Percentiles rank a stretch among this genome's conserved stretches.
These are phyloP conservation scores for Pygmarrhopalites habei DNA, from an alignment of 1,140 invertebrate species.

Conservation along the genomic window DNA sequence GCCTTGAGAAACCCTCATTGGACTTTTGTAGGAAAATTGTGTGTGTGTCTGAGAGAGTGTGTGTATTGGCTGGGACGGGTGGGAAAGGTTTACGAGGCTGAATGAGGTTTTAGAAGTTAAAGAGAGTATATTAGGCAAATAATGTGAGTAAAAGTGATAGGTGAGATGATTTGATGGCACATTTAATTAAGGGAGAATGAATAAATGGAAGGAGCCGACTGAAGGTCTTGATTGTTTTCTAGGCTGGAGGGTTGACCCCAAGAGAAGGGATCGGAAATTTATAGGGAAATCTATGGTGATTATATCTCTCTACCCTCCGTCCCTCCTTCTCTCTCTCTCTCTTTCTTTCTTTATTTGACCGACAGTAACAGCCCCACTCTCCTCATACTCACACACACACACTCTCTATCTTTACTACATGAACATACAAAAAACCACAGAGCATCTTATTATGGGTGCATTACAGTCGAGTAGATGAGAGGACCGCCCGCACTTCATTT, in stretches of 20 bases:
- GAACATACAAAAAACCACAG: not conserved
- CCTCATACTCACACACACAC: too few relatives aligned
- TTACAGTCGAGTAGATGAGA: not conserved
- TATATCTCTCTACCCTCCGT: not conserved
- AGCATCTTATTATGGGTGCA: not conserved
- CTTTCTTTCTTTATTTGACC: not conserved
- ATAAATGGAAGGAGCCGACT: constrained; percentile 7
- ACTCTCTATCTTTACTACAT: not conserved
- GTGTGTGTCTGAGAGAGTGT: too few relatives aligned
- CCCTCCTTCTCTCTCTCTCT: not conserved
- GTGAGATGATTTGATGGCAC: constrained; percentile 7
- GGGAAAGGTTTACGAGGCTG: too few relatives aligned
- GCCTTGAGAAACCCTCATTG: too few relatives aligned
- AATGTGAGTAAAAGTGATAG: constrained; percentile 9
- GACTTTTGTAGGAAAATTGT: too few relatives aligned
- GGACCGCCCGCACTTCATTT: constrained; percentile 25
- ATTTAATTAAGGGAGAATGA: constrained; percentile 13
- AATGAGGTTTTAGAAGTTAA: too few relatives aligned
- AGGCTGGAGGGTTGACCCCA: constrained; percentile 6
- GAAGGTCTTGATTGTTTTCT: not conserved
- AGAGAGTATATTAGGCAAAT: constrained; percentile 3
- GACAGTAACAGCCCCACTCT: not conserved
- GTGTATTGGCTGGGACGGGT: too few relatives aligned
- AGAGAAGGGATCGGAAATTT: constrained; percentile 3
- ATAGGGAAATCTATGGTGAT: constrained; percentile 6